Evolutionary conservation across 2,888 invertebrate species (phyloP).

Genomic region (Drosophila kokeensis): DNA sequence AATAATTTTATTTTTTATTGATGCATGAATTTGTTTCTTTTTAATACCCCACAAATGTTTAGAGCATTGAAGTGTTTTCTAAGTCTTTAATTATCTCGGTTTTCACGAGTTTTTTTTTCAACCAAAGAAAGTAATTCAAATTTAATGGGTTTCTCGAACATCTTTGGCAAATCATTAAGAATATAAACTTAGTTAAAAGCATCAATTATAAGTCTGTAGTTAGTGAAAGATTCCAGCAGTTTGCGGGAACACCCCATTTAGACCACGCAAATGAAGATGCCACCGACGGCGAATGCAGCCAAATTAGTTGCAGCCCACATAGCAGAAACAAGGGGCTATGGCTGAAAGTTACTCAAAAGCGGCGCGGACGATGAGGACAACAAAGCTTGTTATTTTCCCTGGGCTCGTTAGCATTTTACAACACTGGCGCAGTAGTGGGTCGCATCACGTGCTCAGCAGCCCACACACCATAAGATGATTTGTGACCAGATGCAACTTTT

Average conservation of each 20-base stretch:
- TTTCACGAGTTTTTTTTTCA: background rate
- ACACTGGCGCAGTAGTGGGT: conserved; percentile 68
- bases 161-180: background rate
- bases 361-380: conserved; percentile 51
- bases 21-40: background rate
- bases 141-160: background rate
- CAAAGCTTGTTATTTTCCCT: conserved; percentile 68
- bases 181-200: background rate
- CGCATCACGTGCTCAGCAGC: conserved; percentile 40
- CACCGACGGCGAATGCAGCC: conserved; percentile 59
- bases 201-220: background rate
- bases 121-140: background rate
- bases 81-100: background rate
- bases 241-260: conserved; percentile 27
- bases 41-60: background rate
- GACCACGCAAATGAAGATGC: conserved; percentile 63
- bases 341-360: conserved; percentile 51
- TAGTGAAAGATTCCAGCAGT: background rate
- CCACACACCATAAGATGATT: conserved; percentile 62
- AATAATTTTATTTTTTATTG: background rate
- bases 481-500: conserved; percentile 77
- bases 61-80: background rate
- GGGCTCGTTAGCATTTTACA: conserved; percentile 77
- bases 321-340: conserved; percentile 42
- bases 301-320: conserved; percentile 75